Conservation (phyloP, 2,888 invertebrate species). For the Hyppa rectilinea region DNA sequence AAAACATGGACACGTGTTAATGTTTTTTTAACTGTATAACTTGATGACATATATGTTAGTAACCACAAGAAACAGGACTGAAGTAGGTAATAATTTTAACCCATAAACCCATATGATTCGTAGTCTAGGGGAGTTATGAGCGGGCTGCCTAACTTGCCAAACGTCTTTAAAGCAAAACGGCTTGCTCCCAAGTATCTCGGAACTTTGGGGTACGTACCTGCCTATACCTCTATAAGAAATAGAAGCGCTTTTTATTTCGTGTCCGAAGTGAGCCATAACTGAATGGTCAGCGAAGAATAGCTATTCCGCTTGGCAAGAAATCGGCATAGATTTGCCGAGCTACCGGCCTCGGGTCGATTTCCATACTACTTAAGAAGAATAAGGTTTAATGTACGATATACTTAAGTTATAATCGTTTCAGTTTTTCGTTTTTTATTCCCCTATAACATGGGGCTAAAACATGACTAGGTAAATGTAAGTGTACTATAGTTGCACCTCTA, state of each 20-base stretch:
- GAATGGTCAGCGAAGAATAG: conserved; percentile 34
- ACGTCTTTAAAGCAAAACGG: too few species aligned
- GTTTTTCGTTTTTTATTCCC: too few species aligned
- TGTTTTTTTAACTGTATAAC: neutral
- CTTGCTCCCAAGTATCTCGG: too few species aligned
- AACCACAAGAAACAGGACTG: neutral
- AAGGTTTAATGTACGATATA: neutral
- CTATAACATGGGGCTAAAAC: too few species aligned
- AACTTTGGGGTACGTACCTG: neutral
- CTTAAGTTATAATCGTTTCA: neutral
- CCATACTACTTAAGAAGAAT: neutral
- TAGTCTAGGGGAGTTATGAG: too few species aligned
- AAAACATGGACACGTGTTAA: neutral
- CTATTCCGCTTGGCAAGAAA: conserved; percentile 30
- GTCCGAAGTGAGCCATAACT: conserved; percentile 16
- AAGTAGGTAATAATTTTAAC: neutral
- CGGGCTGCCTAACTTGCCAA: too few species aligned
- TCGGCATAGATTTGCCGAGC: conserved; percentile 15
- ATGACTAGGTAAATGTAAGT: too few species aligned
- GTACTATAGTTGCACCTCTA: too few species aligned
- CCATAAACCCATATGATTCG: neutral
- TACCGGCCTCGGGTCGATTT: neutral
- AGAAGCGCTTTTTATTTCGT: conserved; percentile 14
- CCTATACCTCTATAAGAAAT: neutral
- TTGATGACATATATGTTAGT: too few species aligned